Conservation (phyloP, 2,888 invertebrate genomes). For the Siphlonurus alternatus region DNA sequence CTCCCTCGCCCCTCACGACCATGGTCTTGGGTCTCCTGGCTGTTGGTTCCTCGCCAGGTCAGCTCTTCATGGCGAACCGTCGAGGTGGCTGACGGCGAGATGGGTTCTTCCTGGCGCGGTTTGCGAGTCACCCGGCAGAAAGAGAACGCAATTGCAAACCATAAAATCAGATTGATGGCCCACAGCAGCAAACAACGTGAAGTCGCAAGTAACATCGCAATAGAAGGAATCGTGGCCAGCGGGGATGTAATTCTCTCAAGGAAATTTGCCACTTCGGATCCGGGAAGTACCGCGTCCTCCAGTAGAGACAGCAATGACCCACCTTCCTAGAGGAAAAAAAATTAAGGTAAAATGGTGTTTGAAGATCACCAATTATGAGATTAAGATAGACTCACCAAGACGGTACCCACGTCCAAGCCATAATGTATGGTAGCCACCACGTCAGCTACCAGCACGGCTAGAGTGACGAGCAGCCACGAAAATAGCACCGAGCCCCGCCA, state of each 20-base stretch:
- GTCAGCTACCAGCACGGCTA: not conserved
- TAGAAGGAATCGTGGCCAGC: not conserved
- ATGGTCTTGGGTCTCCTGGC: too few relatives aligned
- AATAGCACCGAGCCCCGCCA: not conserved
- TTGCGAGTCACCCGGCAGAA: not conserved
- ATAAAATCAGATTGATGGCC: not conserved
- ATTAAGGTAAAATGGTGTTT: too few relatives aligned
- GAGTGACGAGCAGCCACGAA: not conserved
- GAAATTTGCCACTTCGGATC: not conserved
- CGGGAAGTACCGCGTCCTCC: not conserved
- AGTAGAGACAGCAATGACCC: not conserved
- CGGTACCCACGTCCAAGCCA: not conserved
- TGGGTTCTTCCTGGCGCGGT: not conserved
- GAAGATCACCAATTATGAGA: not conserved
- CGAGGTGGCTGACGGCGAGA: not conserved
- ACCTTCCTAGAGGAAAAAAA: not conserved
- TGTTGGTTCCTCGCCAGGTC: not conserved
- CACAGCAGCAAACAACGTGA: not conserved
- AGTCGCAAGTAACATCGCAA: not conserved
- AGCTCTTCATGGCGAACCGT: not conserved
- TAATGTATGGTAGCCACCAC: not conserved
- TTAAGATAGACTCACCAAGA: not conserved
- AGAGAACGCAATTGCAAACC: not conserved
- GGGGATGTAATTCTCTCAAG: not conserved
- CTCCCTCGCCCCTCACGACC: too few relatives aligned